These are phyloP conservation scores for Apeltes quadracus DNA, from an alignment of 2,113 vertebrate species.

Conservation along the genomic window DNA sequence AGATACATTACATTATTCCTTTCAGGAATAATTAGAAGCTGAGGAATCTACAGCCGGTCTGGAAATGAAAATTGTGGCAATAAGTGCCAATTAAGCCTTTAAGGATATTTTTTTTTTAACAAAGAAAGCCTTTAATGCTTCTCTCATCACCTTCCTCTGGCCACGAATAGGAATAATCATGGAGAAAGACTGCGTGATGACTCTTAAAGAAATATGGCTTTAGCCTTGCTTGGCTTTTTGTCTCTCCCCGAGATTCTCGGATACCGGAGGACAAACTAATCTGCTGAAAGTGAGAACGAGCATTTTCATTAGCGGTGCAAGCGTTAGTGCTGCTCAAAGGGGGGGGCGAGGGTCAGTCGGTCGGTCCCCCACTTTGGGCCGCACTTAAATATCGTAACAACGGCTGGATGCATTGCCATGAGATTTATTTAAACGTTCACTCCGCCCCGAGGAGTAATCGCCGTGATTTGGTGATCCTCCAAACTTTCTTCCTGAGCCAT, in stretches of 20 bases:
- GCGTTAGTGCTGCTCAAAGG: background rate
- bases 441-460: background rate
- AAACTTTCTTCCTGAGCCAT: background rate
- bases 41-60: background rate
- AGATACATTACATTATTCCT: too few relatives aligned
- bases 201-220: background rate
- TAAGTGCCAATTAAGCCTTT: slow-evolving; percentile 11
- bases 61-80: background rate
- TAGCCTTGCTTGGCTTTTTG: background rate
- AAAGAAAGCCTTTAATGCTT: slow-evolving; percentile 7
- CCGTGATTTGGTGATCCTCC: background rate
- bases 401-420: background rate
- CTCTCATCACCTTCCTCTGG: background rate
- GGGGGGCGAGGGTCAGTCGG: background rate
- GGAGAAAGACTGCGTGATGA: background rate
- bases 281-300: background rate
- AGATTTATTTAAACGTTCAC: background rate
- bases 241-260: background rate
- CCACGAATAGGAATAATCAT: slow-evolving; percentile 5
- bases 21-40: slow-evolving; percentile 9
- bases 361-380: background rate
- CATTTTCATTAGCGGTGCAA: background rate
- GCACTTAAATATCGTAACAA: background rate
- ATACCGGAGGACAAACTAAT: background rate
- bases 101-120: slow-evolving; percentile 4